Evolutionary conservation across 2,888 invertebrate species (phyloP).

Genomic region (Hemithea aestivaria): DNA sequence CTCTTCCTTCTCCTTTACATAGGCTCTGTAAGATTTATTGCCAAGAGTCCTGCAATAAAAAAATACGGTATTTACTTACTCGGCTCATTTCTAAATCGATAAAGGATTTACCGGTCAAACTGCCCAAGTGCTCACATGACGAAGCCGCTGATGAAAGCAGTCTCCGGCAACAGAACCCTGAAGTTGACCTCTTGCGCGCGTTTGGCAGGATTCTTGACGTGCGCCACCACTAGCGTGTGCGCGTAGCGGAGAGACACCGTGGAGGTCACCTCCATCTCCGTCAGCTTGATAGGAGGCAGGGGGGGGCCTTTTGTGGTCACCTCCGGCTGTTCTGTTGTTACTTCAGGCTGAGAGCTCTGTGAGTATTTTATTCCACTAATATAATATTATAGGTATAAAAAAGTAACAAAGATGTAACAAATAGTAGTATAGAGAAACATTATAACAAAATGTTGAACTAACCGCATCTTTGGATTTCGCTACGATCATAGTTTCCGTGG

Average conservation of each 20-base stretch:
- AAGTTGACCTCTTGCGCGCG: conserved; percentile 82
- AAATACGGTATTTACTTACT: too few species aligned
- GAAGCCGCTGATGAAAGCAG: conserved; percentile 85
- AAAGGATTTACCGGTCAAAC: too few species aligned
- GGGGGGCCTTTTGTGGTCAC: conserved; percentile 51
- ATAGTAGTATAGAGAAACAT: neutral
- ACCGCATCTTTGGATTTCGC: conserved; percentile 44
- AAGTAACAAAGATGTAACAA: too few species aligned
- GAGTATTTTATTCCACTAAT: too few species aligned
- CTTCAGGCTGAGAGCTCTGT: conserved; percentile 25
- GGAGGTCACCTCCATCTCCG: conserved; percentile 80
- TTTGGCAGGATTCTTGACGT: conserved; percentile 80
- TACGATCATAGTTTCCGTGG: conserved; percentile 58
- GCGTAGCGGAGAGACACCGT: conserved; percentile 83
- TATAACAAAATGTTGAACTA: conserved; percentile 12
- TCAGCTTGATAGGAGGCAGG: conserved; percentile 65
- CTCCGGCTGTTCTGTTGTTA: conserved; percentile 23
- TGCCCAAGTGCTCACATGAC: conserved; percentile 78
- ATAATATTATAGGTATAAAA: neutral
- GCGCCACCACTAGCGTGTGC: conserved; percentile 81
- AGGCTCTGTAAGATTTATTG: conserved; percentile 81
- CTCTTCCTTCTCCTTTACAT: conserved; percentile 82
- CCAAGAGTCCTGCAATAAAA: conserved; percentile 71
- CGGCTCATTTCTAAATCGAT: too few species aligned
- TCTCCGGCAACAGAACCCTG: conserved; percentile 82